Percentiles rank a stretch among this genome's conserved stretches.
Conservation (phyloP, 2,888 invertebrate genomes). For the Volucella inanis region DNA sequence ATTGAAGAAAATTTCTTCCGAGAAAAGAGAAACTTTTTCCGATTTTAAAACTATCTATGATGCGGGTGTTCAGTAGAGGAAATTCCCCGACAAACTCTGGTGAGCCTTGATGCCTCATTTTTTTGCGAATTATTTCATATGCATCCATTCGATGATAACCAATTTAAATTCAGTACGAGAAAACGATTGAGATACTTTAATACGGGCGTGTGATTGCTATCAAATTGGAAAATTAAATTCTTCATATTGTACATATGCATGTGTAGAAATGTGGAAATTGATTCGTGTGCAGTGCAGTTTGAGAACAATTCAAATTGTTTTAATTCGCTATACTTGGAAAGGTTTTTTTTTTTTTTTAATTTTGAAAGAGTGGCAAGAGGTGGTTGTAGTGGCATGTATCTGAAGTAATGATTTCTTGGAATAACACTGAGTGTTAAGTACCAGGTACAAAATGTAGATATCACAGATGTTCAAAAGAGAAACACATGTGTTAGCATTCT, state of each 20-base stretch:
- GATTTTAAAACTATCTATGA: slow-evolving; percentile 34
- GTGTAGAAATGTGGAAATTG: neutral
- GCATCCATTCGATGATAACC: slow-evolving; percentile 47
- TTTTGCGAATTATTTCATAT: slow-evolving; percentile 57
- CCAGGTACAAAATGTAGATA: no score
- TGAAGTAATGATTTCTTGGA: no score
- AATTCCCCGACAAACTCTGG: neutral
- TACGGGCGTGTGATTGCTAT: slow-evolving; percentile 40
- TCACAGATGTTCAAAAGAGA: no score
- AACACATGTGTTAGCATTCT: no score
- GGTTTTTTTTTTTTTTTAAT: no score
- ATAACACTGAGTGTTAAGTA: no score
- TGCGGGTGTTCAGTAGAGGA: neutral
- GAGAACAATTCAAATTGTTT: no score
- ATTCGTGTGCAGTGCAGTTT: neutral
- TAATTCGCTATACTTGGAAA: no score
- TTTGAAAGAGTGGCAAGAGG: no score
- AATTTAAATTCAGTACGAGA: slow-evolving; percentile 37
- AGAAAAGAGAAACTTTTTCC: slow-evolving; percentile 46
- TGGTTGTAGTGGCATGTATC: no score
- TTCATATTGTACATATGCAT: neutral
- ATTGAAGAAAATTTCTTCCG: slow-evolving; percentile 18
- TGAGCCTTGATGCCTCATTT: neutral
- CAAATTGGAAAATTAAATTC: slow-evolving; percentile 46
- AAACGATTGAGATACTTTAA: slow-evolving; percentile 20